Percentiles rank a stretch among this genome's conserved stretches.
These are phyloP conservation scores for Marronus borbonicus DNA, from an alignment of 2,888 invertebrate genomes.

Conservation along the genomic window DNA sequence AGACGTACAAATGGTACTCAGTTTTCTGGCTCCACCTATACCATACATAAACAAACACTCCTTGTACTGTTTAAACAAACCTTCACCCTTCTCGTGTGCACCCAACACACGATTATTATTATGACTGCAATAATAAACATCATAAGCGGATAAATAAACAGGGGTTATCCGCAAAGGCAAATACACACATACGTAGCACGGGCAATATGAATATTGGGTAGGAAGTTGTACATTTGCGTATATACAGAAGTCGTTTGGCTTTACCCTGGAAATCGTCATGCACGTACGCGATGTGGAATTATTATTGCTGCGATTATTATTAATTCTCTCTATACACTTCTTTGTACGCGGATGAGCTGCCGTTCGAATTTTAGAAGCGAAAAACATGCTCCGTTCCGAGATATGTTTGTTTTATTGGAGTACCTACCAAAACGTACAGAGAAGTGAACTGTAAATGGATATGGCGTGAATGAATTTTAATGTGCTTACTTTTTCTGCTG, in stretches of 20 bases:
- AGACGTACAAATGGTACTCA: constrained; percentile 13
- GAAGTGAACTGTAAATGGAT: constrained; percentile 7
- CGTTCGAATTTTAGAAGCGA: not conserved
- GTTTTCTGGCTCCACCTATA: constrained; percentile 16
- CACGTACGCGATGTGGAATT: not conserved
- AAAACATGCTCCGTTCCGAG: not conserved
- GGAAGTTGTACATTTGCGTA: not conserved
- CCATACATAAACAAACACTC: constrained; percentile 15
- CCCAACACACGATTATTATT: constrained; percentile 4
- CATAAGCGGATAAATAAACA: constrained; percentile 20
- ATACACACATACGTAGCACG: not conserved
- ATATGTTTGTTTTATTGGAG: not conserved
- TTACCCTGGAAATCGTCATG: not conserved
- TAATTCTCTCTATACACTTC: no score
- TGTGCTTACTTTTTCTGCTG: not conserved
- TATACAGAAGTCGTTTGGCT: not conserved
- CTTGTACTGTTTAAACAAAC: not conserved
- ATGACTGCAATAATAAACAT: constrained; percentile 20
- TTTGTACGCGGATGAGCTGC: no score
- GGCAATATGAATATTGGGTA: not conserved
- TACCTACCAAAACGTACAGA: not conserved
- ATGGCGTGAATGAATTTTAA: not conserved
- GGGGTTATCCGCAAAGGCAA: constrained; percentile 2
- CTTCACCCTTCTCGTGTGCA: constrained; percentile 16
- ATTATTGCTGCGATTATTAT: constrained; percentile 1